phyloP scores from a whole-genome alignment of 2,888 invertebrate species.

The Calliphora vomitoria region DNA sequence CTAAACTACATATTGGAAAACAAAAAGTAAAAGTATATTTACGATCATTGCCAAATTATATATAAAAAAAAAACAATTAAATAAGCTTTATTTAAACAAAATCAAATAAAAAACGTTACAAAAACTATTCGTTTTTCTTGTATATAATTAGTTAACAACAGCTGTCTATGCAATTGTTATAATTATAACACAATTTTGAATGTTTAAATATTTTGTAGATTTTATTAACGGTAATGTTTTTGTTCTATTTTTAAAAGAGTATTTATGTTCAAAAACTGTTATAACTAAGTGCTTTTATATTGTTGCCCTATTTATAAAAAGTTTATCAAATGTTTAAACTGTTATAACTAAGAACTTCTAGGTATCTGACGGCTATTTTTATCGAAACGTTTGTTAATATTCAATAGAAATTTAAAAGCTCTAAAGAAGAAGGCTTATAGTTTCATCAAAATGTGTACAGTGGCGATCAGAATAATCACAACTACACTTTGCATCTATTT shows the following conservation, averaged over 20 bases:
- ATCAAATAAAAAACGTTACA: not conserved
- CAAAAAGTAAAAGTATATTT: slow-evolving; percentile 70
- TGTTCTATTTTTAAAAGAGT: not conserved
- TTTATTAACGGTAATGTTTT: not conserved
- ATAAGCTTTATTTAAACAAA: slow-evolving; percentile 3
- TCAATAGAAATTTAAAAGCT: no score
- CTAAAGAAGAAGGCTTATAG: no score
- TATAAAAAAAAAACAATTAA: not conserved
- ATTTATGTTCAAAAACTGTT: no score
- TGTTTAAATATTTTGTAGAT: not conserved
- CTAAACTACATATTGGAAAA: slow-evolving; percentile 23
- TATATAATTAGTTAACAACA: not conserved
- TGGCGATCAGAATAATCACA: no score
- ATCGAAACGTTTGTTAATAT: no score
- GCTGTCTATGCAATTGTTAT: slow-evolving; percentile 17
- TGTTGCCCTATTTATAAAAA: no score
- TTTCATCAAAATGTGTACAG: no score
- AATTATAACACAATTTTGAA: not conserved
- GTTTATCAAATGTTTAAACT: no score
- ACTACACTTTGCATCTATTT: no score
- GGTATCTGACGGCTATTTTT: no score
- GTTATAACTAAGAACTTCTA: no score
- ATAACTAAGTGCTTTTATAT: no score
- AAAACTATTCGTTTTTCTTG: not conserved
- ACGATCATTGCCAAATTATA: slow-evolving; percentile 65